Conservation (phyloP, 2,888 invertebrate genomes). For the Lithophane leautieri region DNA sequence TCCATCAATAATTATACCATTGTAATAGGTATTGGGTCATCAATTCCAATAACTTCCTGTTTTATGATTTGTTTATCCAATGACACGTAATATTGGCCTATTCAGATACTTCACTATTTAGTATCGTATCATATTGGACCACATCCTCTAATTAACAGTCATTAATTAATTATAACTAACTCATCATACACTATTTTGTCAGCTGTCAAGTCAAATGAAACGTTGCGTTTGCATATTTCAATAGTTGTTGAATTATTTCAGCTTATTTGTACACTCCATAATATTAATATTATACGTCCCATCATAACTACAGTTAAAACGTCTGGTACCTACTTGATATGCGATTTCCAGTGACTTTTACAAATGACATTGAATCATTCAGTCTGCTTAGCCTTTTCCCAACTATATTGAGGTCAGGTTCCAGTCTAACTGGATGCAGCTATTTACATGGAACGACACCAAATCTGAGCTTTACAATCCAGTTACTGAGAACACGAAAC, state of each 20-base stretch:
- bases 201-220: constrained; percentile 44
- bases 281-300: background rate
- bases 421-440: no score
- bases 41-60: background rate
- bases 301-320: background rate
- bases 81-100: background rate
- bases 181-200: constrained; percentile 12
- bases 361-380: background rate
- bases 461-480: no score
- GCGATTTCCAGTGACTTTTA: background rate
- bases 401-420: no score
- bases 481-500: no score
- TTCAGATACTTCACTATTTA: constrained; percentile 16
- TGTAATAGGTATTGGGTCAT: background rate
- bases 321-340: background rate
- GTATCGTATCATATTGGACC: background rate
- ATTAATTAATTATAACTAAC: constrained; percentile 10
- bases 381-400: no score
- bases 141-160: constrained; percentile 9
- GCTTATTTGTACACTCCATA: background rate
- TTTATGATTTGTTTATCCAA: background rate
- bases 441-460: no score
- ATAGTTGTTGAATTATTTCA: constrained; percentile 14
- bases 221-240: constrained; percentile 26
- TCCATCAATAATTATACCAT: background rate